A percentile compares a stretch with the other conserved stretches of the same genome.
Evolutionary conservation across 2,113 vertebrate species (phyloP).

Genomic region (Protomyctophum bolini): DNA sequence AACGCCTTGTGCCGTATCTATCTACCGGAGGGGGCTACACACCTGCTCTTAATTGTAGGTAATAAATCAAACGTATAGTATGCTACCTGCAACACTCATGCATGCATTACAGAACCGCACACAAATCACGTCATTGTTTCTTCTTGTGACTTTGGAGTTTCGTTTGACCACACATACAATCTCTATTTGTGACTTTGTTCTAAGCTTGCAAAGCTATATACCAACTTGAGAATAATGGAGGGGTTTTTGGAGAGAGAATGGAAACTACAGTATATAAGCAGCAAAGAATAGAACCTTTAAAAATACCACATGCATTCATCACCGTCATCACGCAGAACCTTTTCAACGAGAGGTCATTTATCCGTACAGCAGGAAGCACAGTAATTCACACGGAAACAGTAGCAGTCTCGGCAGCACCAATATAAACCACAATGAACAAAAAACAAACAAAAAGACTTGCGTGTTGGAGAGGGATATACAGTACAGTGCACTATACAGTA

Average conservation of each 20-base stretch:
- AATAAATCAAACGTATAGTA: too few species aligned
- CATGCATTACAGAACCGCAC: background rate
- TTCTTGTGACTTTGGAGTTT: too few species aligned
- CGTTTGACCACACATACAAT: too few species aligned
- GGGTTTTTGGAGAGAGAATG: background rate
- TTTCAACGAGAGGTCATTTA: background rate
- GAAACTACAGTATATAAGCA: slow-evolving; percentile 12
- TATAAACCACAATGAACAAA: slow-evolving; percentile 23
- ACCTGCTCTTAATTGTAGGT: too few species aligned
- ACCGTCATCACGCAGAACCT: background rate
- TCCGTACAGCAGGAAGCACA: slow-evolving; percentile 28
- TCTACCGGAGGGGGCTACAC: too few species aligned
- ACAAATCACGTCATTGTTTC: too few species aligned
- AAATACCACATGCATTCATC: slow-evolving; percentile 42
- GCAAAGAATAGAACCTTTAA: slow-evolving; percentile 10
- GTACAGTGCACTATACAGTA: slow-evolving; percentile 33
- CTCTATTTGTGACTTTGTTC: background rate
- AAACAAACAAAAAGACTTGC: slow-evolving; percentile 1
- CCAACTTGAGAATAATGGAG: background rate
- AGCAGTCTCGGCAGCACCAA: slow-evolving; percentile 13
- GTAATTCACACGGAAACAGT: slow-evolving; percentile 20
- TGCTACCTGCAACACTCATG: too few species aligned
- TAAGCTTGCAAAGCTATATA: background rate
- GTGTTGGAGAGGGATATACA: slow-evolving; percentile 29
- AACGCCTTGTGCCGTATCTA: too few species aligned